These are phyloP conservation scores for Physocephala rufipes DNA, from an alignment of 2,888 invertebrate species.

Conservation along the genomic window DNA sequence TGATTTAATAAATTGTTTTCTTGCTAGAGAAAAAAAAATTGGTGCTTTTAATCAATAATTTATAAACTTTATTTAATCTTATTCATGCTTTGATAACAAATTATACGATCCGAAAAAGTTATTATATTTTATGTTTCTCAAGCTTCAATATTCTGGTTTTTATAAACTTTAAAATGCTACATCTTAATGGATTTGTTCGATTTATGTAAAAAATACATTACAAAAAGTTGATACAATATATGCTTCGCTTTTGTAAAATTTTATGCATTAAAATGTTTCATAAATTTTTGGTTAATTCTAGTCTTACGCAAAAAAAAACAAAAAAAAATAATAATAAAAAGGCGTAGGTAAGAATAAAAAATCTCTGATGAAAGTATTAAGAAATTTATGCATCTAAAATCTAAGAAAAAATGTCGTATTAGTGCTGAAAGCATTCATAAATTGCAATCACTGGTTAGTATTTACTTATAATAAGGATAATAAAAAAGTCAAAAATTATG, in stretches of 20 bases:
- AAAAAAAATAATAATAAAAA: not conserved
- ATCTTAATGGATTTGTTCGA: not conserved
- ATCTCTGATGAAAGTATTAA: not conserved
- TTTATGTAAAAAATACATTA: not conserved
- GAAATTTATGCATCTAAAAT: not conserved
- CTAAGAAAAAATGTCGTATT: too few relatives aligned
- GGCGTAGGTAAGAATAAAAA: not conserved
- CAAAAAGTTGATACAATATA: not conserved
- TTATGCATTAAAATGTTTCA: not conserved
- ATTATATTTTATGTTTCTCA: conserved; percentile 1
- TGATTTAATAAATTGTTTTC: too few relatives aligned
- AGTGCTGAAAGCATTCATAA: too few relatives aligned
- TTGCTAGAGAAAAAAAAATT: not conserved
- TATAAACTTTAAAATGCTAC: not conserved
- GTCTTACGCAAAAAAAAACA: conserved; percentile 47
- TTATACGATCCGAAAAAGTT: conserved; percentile 38
- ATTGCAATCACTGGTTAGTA: too few relatives aligned
- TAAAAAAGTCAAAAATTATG: conserved; percentile 30
- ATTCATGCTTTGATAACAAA: conserved; percentile 56
- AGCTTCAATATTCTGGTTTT: conserved; percentile 2
- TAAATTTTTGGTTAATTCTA: conserved; percentile 58
- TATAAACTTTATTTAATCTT: conserved; percentile 52
- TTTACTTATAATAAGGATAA: not conserved
- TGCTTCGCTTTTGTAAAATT: not conserved
- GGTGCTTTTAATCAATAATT: not conserved